Conservation (phyloP, 2,113 vertebrate species). For the Himantopus leucocephalus region DNA sequence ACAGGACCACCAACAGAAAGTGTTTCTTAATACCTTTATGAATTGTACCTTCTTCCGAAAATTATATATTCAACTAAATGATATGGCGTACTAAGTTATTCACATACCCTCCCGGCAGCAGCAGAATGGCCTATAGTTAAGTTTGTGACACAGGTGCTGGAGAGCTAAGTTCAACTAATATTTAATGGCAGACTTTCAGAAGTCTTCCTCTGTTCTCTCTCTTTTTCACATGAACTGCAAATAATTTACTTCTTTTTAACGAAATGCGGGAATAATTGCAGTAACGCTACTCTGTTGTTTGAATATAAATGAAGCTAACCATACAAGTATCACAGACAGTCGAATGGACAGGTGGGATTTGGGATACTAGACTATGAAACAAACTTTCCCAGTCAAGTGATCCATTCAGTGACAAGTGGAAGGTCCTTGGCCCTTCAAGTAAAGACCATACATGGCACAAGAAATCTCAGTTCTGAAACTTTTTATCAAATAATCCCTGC, state of each 20-base stretch:
- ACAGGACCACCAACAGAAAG: not conserved
- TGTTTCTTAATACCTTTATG: not conserved
- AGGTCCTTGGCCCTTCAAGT: not conserved
- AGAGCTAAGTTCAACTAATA: not conserved
- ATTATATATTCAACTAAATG: not conserved
- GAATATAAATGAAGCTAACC: not conserved
- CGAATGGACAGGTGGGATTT: not conserved
- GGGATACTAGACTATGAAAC: not conserved
- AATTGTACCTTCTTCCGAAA: not conserved
- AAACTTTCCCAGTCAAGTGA: not conserved
- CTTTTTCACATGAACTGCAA: not conserved
- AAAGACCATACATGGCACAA: not conserved
- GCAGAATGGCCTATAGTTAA: not conserved
- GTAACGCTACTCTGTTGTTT: not conserved
- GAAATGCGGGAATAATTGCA: not conserved
- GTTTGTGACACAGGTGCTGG: not conserved
- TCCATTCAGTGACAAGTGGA: rapidly evolving
- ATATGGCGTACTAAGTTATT: not conserved
- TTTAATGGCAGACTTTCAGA: not conserved
- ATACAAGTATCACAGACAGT: not conserved
- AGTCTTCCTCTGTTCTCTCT: not conserved
- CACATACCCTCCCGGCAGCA: not conserved
- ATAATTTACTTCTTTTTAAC: not conserved
- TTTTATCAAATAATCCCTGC: not conserved
- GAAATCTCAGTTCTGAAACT: not conserved